These are phyloP conservation scores for Heteractis magnifica DNA, from an alignment of 92 coral and sea anemone species.

Conservation along the genomic window DNA sequence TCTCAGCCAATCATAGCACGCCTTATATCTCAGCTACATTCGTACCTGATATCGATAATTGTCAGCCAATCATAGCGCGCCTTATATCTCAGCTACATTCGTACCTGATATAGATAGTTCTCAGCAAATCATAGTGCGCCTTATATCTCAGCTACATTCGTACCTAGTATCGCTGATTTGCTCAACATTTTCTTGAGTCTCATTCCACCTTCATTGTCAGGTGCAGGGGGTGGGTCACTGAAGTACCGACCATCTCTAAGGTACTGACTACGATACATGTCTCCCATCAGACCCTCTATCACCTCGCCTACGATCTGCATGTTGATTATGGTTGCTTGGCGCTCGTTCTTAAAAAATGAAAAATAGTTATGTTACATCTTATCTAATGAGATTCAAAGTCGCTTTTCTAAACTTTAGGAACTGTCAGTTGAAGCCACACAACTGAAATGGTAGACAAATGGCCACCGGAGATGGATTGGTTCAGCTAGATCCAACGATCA, in stretches of 20 bases:
- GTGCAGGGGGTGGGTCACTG: neutral
- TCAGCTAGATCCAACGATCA: no score
- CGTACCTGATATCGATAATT: no score
- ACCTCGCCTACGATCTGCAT: slow-evolving; percentile 81
- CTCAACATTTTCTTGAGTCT: slow-evolving; percentile 19
- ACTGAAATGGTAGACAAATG: no score
- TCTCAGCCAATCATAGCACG: no score
- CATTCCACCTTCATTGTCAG: slow-evolving; percentile 7
- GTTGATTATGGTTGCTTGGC: slow-evolving; percentile 48
- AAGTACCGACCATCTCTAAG: slow-evolving; percentile 59
- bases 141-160: neutral
- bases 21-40: no score
- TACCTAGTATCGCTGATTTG: slow-evolving; percentile 22
- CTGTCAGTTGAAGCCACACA: no score
- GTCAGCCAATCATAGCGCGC: no score
- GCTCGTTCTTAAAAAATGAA: slow-evolving; percentile 55
- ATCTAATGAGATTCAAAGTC: neutral
- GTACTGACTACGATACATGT: slow-evolving; percentile 77
- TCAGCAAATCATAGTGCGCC: neutral
- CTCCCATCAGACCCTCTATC: slow-evolving; percentile 90
- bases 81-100: no score
- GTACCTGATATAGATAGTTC: neutral
- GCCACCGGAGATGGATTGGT: no score
- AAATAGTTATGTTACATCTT: no score
- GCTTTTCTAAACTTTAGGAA: no score